These are phyloP conservation scores for Macrosoma leucophasiata DNA, from an alignment of 2,888 invertebrate genomes.

Conservation along the genomic window DNA sequence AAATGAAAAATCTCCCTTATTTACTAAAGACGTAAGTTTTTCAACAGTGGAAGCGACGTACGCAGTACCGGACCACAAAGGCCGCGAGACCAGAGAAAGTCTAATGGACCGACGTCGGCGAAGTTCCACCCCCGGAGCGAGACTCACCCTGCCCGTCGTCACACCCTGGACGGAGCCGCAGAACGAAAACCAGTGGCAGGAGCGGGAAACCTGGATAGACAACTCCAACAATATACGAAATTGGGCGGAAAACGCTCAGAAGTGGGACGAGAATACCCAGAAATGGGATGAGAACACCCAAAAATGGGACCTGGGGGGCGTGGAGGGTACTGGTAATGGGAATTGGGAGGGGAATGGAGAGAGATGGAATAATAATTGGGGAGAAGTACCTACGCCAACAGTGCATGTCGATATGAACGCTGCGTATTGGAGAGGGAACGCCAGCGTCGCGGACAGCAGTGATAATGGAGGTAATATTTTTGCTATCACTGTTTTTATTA, in stretches of 20 bases:
- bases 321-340: constrained; percentile 41
- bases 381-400: constrained; percentile 59
- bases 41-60: constrained; percentile 59
- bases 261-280: constrained; percentile 42
- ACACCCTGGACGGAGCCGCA: constrained; percentile 38
- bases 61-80: constrained; percentile 61
- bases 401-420: constrained; percentile 64
- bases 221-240: constrained; percentile 43
- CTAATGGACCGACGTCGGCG: constrained; percentile 57
- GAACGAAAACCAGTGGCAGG: constrained; percentile 34
- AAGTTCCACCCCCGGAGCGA: constrained; percentile 58
- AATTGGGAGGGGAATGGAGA: constrained; percentile 45
- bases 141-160: constrained; percentile 49
- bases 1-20: too few relatives aligned
- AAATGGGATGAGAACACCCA: constrained; percentile 39
- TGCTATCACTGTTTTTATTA: neutral
- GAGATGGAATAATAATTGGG: constrained; percentile 57
- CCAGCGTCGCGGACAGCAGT: constrained; percentile 65
- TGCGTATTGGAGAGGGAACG: constrained; percentile 61
- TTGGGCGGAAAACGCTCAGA: constrained; percentile 56
- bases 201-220: constrained; percentile 56
- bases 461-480: constrained; percentile 61
- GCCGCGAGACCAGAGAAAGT: constrained; percentile 47
- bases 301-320: constrained; percentile 38
- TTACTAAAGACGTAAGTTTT: neutral